These are phyloP conservation scores for Caenorhabditis remanei DNA, from an alignment of 1,140 invertebrate species.

Conservation along the genomic window DNA sequence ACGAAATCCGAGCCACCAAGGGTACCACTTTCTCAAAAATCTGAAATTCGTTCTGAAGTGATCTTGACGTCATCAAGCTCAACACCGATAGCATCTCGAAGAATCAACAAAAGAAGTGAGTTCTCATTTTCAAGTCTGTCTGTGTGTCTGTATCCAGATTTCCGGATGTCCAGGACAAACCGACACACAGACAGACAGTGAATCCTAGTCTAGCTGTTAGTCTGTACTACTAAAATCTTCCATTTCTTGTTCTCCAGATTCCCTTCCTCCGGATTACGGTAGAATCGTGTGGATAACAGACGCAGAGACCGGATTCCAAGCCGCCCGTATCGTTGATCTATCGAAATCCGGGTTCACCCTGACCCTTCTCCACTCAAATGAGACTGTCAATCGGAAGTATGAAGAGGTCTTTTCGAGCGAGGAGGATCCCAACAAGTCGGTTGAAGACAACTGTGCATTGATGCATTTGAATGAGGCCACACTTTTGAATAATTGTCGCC, in stretches of 20 bases:
- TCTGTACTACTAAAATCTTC: no score
- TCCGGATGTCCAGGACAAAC: background rate
- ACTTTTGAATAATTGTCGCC: constrained; percentile 90
- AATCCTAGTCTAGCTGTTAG: no score
- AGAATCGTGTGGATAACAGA: constrained; percentile 25
- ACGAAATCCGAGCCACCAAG: background rate
- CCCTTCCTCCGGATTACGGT: background rate
- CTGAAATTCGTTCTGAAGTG: no score
- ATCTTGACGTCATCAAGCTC: no score
- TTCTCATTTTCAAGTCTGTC: no score
- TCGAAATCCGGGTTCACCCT: constrained; percentile 7
- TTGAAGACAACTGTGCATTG: constrained; percentile 96
- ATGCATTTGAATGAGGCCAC: constrained; percentile 99
- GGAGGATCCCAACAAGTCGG: constrained; percentile 86
- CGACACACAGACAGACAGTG: no score
- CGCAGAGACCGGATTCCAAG: background rate
- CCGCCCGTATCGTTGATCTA: background rate
- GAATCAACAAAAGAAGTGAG: no score
- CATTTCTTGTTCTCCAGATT: no score
- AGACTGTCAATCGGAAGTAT: constrained; percentile 78
- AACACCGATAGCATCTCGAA: background rate
- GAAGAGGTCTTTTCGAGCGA: constrained; percentile 91
- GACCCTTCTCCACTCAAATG: background rate
- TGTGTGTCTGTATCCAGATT: background rate
- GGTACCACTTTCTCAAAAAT: background rate